Evolutionary conservation across 2,113 vertebrate genomes (phyloP), one percentile per base, ranked within the genome.

Genomic region (Muscicapa adusta): DNA sequence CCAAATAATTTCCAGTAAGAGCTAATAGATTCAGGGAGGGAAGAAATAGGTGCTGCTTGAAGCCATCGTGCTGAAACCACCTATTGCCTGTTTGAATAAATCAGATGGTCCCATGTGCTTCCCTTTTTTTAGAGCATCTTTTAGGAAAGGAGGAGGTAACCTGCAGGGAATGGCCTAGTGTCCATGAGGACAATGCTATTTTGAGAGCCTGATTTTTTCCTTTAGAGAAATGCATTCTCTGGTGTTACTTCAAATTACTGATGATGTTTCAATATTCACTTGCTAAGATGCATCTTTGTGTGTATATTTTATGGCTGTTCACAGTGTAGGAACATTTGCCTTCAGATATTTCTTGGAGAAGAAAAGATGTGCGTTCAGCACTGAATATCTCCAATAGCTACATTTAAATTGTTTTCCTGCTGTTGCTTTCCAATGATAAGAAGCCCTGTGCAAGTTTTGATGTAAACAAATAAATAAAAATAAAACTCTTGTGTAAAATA

Each of bases 1-100:
- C 73, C 29, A 91, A 78, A 92, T 86, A 82, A 68, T 71, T 91
- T 95, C 91, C 42, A 92, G 50, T 75, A 87, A 93, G 58, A 87
- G 42, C 53, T 71, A 60, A 79, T 42, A 92, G 51, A 42, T 85
- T 74, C 70, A 75, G 34, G 58, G 6, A 3, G 11, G 33, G 14
- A 67, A 94, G 22, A 85, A 91, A 75, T 50, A 89, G 9, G 20
- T 81, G 25, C 36, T 82, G 23, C 29, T 33, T 73, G 20, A 85
- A 91, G 75, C 68, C 14, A 47, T 40, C 45, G 28, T 85, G 42
- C 50, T 68, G 70, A 94, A 87, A 34, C 31, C 31, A 66, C 45
- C 48, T 73, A 47, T 51, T 87, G 42, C 80, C 85, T 67, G n/a
- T 84, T 89, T 67, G 36, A 68, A 80, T 85, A 57, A 82, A 48